A percentile compares a stretch with the other conserved stretches of the same genome.
Evolutionary conservation across 2,888 invertebrate species (phyloP).

Genomic region (Epicampocera succincta): DNA sequence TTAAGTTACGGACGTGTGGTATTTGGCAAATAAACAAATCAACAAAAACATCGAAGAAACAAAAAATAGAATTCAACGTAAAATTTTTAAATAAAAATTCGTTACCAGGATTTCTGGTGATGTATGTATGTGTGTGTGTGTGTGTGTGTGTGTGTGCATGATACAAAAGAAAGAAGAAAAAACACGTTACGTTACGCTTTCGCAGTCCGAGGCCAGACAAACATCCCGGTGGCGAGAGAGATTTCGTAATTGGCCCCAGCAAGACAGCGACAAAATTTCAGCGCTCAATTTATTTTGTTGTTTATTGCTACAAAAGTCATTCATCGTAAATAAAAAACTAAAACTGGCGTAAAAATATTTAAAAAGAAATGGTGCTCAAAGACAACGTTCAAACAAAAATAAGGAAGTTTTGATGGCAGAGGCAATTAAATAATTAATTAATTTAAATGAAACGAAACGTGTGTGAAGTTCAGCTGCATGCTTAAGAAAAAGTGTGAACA

Average conservation of each 20-base stretch:
- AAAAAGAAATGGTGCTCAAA: background rate
- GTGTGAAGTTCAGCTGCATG: background rate
- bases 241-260: constrained; percentile 31
- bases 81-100: constrained; percentile 29
- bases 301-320: constrained; percentile 25
- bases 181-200: background rate
- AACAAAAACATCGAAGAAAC: constrained; percentile 11
- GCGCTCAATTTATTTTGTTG: constrained; percentile 33
- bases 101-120: constrained; percentile 21
- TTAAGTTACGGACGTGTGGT: constrained; percentile 76
- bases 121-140: background rate
- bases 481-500: constrained; percentile 39
- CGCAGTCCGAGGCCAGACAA: background rate
- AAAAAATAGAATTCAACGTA: constrained; percentile 28
- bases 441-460: constrained; percentile 56
- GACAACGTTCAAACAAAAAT: constrained; percentile 15
- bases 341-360: constrained; percentile 5
- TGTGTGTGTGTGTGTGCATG: background rate
- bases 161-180: background rate
- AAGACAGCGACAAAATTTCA: constrained; percentile 9
- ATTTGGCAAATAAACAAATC: constrained; percentile 51
- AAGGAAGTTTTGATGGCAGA: constrained; percentile 59
- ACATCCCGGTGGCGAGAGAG: background rate
- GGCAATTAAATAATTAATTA: constrained; percentile 68
- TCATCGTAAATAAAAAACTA: constrained; percentile 6